phyloP scores from a whole-genome alignment of 2,113 vertebrate species.

The Arenaria interpres region DNA sequence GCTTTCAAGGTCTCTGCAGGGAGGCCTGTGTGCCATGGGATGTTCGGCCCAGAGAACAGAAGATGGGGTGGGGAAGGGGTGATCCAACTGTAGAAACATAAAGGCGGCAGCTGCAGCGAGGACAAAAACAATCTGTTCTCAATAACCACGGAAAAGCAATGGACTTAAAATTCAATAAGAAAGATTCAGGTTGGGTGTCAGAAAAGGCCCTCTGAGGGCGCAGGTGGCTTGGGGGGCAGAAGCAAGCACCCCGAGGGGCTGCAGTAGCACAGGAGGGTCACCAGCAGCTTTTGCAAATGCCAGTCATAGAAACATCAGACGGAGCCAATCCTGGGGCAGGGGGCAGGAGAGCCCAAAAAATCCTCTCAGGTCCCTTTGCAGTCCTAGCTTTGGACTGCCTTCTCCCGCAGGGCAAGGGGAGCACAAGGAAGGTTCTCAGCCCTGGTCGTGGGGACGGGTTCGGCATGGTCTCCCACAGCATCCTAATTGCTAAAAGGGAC shows the following conservation, averaged over 20 bases:
- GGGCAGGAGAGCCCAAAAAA: background rate
- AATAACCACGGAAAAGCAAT: background rate
- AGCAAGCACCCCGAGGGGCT: fast-evolving
- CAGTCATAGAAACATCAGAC: too few relatives aligned
- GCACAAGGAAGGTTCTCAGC: background rate
- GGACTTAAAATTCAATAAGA: background rate
- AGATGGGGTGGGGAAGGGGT: background rate
- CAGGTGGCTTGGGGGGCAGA: background rate
- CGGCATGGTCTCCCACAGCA: background rate
- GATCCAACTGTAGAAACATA: background rate
- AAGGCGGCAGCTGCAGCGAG: background rate
- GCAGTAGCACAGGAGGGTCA: background rate
- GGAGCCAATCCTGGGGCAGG: too few relatives aligned
- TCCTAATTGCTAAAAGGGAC: fast-evolving
- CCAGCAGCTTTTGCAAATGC: too few relatives aligned
- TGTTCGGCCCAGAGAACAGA: background rate
- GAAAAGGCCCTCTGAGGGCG: background rate
- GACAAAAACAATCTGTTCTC: background rate
- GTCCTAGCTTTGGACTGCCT: background rate
- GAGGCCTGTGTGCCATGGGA: background rate
- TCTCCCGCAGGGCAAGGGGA: background rate
- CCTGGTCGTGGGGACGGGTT: fast-evolving
- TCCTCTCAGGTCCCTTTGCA: background rate
- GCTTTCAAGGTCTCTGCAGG: background rate
- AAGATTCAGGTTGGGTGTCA: background rate